Base-by-base conservation (phyloP, 2,888 invertebrate genomes). In the Smittia aterrima region DNA sequence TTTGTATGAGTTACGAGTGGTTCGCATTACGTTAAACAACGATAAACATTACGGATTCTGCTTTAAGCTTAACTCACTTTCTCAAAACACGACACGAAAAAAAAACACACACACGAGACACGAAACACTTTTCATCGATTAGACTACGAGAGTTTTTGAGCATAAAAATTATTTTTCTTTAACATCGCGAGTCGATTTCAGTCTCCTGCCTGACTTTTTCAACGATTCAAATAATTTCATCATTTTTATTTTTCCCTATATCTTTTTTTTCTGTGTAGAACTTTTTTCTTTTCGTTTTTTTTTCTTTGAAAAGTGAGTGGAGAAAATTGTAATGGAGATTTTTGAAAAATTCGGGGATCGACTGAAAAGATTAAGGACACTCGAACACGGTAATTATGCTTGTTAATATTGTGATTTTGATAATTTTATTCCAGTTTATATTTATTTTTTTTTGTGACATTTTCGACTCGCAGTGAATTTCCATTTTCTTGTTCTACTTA, bases 401-500 rank as follows among this genome's bases (percentile, higher is more conserved):
- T 32, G 38, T 32, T 13, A 18, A 1, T 3, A 18, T 40, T 41
- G n/a, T 68, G 13, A 68, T 20, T 53, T 20, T n/a, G 6, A 38
- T 47, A 41, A 1, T 47, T 68, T 41, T n/a, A 24, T 66, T 66
- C 32, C 40, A 41, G 1, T 1, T 40, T 40, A 1, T 40, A 32
- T 40, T 22, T 68, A 9, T 24, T 40, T 40, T n/a, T 40, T 67
- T 40, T 22, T 68, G 22, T 24, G 13, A 68, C 24, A 47, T 25
- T 66, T 66, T 62, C 22, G 27, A 27, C n/a, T 32, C 32, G 27
- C 18, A 18, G 4, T n/a, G 66, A 62, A 3, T 27, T 62, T 22
- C 25, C 25, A 27, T 66, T 38, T 16, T 7, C 3, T 66, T 25
- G 64, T 24, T 20, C 16, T 67, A 88, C 95, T 95, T 93, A 96